Evolutionary conservation across 2,888 invertebrate species (phyloP).

Genomic region (Timema podura): DNA sequence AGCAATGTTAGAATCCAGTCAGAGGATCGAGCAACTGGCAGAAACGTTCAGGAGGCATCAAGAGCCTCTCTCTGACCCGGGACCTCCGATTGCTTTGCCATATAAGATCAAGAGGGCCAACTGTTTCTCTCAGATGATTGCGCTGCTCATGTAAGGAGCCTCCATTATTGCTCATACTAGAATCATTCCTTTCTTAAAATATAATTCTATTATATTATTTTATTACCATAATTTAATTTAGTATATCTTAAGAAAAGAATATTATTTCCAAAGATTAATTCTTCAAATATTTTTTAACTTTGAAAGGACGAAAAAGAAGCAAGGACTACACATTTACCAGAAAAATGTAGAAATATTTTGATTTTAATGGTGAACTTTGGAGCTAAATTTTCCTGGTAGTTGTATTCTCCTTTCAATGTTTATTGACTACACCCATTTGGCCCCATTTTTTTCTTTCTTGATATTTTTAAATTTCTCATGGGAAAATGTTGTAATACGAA

Average conservation of each 20-base stretch:
- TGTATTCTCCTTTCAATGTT: no score
- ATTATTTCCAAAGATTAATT: no score
- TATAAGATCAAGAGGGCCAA: slow-evolving; percentile 62
- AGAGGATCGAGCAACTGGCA: slow-evolving; percentile 84
- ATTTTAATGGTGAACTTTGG: no score
- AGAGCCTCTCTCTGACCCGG: slow-evolving; percentile 60
- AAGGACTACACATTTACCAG: no score
- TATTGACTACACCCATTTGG: no score
- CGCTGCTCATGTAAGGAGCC: slow-evolving; percentile 56
- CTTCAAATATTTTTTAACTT: no score
- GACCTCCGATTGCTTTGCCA: slow-evolving; percentile 74
- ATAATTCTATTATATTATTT: not conserved
- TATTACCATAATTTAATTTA: slow-evolving; percentile 2
- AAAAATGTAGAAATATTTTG: no score
- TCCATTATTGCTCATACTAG: not conserved
- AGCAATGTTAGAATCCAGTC: slow-evolving; percentile 91
- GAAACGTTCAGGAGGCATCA: slow-evolving; percentile 73
- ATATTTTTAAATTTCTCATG: no score
- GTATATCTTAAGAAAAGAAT: not conserved
- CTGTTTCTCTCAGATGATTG: slow-evolving; percentile 65
- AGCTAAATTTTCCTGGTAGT: no score
- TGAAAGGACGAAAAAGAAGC: no score
- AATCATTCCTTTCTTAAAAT: not conserved
- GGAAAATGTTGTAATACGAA: no score
- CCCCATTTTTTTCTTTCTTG: no score